Evolutionary conservation across 2,113 vertebrate genomes (phyloP).

Genomic region (Sakesphorus luctuosus): DNA sequence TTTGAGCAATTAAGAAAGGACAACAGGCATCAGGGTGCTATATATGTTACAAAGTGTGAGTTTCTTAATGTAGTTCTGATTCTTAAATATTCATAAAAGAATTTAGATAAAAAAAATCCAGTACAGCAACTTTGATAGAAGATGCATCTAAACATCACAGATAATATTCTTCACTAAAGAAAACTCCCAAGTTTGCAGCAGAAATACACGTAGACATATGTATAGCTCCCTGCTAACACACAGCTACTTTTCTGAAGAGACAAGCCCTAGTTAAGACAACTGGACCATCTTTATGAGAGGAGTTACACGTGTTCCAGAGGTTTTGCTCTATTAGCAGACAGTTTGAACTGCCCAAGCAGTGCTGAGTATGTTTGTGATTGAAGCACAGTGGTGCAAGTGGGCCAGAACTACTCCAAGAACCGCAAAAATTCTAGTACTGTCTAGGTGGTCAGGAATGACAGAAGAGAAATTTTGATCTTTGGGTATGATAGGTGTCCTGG

Average conservation of each 20-base stretch:
- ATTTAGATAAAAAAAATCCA: neutral
- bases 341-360: neutral
- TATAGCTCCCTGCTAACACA: neutral
- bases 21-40: neutral
- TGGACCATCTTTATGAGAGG: neutral
- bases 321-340: neutral
- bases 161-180: neutral
- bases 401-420: neutral
- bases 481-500: neutral
- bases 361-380: neutral
- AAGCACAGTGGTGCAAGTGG: neutral
- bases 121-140: neutral
- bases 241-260: neutral
- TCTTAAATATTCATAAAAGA: neutral
- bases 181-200: neutral
- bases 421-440: neutral
- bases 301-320: neutral
- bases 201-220: neutral
- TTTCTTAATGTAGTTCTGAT: neutral
- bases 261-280: neutral
- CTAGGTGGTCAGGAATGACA: neutral
- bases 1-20: neutral
- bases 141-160: neutral
- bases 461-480: neutral
- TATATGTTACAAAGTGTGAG: fast-evolving